Percentiles rank a stretch among this genome's conserved stretches.
These are phyloP conservation scores for Ametastegia equiseti DNA, from an alignment of 2,888 invertebrate species.

Conservation along the genomic window DNA sequence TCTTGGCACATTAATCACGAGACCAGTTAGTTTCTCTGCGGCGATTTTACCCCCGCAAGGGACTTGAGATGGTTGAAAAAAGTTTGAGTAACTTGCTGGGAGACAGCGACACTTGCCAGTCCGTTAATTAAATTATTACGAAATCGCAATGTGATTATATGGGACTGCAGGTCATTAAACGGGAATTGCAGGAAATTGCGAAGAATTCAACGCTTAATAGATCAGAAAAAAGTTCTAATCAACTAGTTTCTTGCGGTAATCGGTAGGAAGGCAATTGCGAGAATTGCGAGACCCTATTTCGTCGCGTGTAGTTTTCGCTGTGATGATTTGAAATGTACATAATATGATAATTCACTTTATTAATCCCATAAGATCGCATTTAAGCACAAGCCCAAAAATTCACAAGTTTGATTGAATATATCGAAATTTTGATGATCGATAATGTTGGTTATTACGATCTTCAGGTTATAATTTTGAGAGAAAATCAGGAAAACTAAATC, in stretches of 20 bases:
- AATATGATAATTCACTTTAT: too few species aligned
- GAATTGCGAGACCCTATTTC: too few species aligned
- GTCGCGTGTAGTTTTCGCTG: too few species aligned
- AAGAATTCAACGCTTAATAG: not conserved
- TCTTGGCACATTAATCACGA: slow-evolving; percentile 8
- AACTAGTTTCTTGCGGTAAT: not conserved
- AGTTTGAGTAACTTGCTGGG: not conserved
- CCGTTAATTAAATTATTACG: slow-evolving; percentile 35
- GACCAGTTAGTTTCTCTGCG: slow-evolving; percentile 11
- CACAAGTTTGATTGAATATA: too few species aligned
- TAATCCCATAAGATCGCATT: too few species aligned
- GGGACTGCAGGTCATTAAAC: not conserved
- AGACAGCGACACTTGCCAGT: too few species aligned
- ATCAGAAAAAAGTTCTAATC: not conserved
- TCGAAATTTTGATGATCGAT: too few species aligned
- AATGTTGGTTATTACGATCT: too few species aligned
- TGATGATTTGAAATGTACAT: too few species aligned
- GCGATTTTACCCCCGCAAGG: not conserved
- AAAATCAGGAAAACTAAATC: too few species aligned
- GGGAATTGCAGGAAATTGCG: slow-evolving; percentile 2
- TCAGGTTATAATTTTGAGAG: too few species aligned
- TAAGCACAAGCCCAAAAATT: too few species aligned
- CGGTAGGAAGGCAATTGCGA: not conserved
- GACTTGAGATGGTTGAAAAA: not conserved
- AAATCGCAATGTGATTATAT: slow-evolving; percentile 21